Evolutionary conservation across 2,797 vertebrate genomes (phyloP), one percentile per base, ranked within the genome.

Genomic region (Eurystomus glaucurus): DNA sequence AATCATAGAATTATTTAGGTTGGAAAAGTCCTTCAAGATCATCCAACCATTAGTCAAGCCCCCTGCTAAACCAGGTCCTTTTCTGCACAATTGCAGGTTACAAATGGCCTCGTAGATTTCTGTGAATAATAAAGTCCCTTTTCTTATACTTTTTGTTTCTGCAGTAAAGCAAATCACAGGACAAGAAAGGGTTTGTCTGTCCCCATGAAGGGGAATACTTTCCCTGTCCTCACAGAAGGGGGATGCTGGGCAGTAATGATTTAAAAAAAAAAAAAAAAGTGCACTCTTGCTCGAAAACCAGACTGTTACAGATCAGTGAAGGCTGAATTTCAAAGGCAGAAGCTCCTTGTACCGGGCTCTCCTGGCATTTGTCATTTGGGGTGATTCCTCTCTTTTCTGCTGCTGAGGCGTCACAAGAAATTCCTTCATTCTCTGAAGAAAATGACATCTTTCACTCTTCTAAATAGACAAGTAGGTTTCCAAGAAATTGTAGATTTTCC

Each of bases 191-290:
- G 12, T 82, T 82, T 88, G 14, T 66, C 13, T 78, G 19, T 75
- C 35, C 10, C 4, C 1, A 0, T 0, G 3, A 46, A 18, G 17
- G 12, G 29, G 31, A 48, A 60, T n/a, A 29, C 9, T 68, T 68
- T 48, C 28, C 6, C 8, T 35, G 13, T 2, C 23, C 39, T 90
- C 45, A 22, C 1, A 6, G 33, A 39, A 48, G 25, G 16, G 1
- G 0, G 57, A 35, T 28, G 16, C 7, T 29, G 13, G 48, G 21
- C 29, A 41, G 18, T 9, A 62, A 41, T 23, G 35, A 37, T n/a
- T 17, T 3, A 6, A 43, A 29, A n/a, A 20, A 15, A 29, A 15
- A 46, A 33, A n/a, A 17, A 18, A n/a, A 10, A 17, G 2, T 21
- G 9, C 41, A 22, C 12, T 6, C 4, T 45, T 69, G 23, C 11